phyloP scores from a whole-genome alignment of 1,140 invertebrate species.

The Heliconius hewitsoni region DNA sequence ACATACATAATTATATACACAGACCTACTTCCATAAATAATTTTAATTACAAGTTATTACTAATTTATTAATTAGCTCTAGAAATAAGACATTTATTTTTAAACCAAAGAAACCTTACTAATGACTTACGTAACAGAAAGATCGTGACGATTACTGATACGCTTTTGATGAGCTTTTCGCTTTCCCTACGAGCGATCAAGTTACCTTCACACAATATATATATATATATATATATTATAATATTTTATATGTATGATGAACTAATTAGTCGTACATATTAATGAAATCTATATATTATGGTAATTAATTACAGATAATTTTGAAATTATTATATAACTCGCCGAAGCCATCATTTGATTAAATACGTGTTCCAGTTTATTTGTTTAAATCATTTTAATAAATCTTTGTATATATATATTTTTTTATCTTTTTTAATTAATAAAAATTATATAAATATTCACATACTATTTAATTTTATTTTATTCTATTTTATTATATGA shows the following conservation, averaged over 20 bases:
- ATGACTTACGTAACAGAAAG: not conserved
- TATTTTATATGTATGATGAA: not conserved
- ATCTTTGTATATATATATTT: no score
- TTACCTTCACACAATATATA: not conserved
- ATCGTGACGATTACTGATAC: conserved; percentile 5
- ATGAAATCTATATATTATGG: not conserved
- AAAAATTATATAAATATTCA: not conserved
- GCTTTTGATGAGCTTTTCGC: conserved; percentile 13
- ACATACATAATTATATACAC: no score
- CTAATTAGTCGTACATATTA: not conserved
- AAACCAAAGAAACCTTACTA: not conserved
- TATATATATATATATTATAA: not conserved
- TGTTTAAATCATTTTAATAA: no score
- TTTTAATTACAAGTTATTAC: not conserved
- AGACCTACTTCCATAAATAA: not conserved
- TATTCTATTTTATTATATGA: no score
- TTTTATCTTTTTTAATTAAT: not conserved
- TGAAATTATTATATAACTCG: not conserved
- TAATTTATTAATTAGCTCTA: not conserved
- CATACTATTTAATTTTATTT: not conserved
- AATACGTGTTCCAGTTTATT: no score
- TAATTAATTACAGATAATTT: not conserved
- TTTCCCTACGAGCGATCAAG: conserved; percentile 1
- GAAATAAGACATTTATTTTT: not conserved
- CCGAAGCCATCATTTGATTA: not conserved